A percentile compares a stretch with the other conserved stretches of the same genome.
Evolutionary conservation across 1,140 invertebrate genomes (phyloP).

Genomic region (Plectrocnemia conspersa): DNA sequence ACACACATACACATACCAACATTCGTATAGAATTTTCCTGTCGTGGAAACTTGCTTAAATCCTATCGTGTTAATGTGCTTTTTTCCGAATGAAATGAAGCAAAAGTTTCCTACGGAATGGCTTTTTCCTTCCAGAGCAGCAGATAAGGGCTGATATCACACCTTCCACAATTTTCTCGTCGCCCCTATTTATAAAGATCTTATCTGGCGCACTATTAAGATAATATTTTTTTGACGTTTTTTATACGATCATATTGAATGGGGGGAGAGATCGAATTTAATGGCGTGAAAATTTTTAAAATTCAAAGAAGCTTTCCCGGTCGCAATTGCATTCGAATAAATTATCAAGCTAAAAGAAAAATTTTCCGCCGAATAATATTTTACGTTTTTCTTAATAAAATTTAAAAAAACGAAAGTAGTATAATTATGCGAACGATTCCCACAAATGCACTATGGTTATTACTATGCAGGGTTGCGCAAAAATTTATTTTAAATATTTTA

Average conservation of each 20-base stretch:
- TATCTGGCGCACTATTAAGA: constrained; percentile 8
- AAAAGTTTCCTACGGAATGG: constrained; percentile 14
- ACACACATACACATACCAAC: neutral
- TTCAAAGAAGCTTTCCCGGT: too few species aligned
- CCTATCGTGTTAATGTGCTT: constrained; percentile 16
- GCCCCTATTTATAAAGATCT: constrained; percentile 16
- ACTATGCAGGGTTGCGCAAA: too few species aligned
- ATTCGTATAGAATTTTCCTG: constrained; percentile 6
- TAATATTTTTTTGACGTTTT: constrained; percentile 11
- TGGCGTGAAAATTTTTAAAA: neutral
- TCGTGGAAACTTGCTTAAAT: constrained; percentile 2
- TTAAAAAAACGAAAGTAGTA: too few species aligned
- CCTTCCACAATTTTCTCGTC: constrained; percentile 16
- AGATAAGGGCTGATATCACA: constrained; percentile 20
- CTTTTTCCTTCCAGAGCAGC: constrained; percentile 8
- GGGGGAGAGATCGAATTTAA: constrained; percentile 1
- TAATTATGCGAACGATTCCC: too few species aligned
- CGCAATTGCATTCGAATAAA: too few species aligned
- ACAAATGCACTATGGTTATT: too few species aligned
- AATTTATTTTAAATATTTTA: too few species aligned
- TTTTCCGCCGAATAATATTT: too few species aligned
- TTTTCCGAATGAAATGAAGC: constrained; percentile 15
- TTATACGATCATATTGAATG: constrained; percentile 3
- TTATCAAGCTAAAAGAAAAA: too few species aligned
- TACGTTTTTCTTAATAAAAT: too few species aligned